A percentile compares a stretch with the other conserved stretches of the same genome.
phyloP scores from a whole-genome alignment of 2,888 invertebrate species.

The Oxycera nigricornis region DNA sequence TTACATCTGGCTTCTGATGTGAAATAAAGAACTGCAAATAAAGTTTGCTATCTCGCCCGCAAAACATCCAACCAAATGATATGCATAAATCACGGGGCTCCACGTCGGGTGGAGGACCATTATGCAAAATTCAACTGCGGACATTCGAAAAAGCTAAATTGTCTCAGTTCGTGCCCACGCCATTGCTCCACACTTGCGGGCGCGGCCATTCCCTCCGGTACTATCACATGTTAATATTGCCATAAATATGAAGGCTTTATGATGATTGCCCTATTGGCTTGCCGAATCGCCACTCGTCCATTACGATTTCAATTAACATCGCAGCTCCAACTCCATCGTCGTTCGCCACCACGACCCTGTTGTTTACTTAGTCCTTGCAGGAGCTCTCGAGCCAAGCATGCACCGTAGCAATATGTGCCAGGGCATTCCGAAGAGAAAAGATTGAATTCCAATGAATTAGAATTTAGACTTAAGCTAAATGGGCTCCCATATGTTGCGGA shows the following conservation, averaged over 20 bases:
- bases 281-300: slow-evolving; percentile 34
- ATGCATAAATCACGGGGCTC: slow-evolving; percentile 28
- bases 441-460: slow-evolving; percentile 36
- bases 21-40: not conserved
- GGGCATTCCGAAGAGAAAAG: slow-evolving; percentile 14
- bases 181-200: slow-evolving; percentile 21
- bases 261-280: slow-evolving; percentile 34
- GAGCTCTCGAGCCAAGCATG: not conserved
- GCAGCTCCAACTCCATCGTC: slow-evolving; percentile 13
- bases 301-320: slow-evolving; percentile 37
- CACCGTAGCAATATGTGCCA: not conserved
- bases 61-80: slow-evolving; percentile 21
- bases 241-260: slow-evolving; percentile 40
- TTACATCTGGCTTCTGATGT: not conserved
- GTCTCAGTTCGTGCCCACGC: slow-evolving; percentile 9
- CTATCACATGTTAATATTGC: slow-evolving; percentile 38
- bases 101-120: slow-evolving; percentile 17
- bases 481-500: not conserved
- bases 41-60: slow-evolving; percentile 18
- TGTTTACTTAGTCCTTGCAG: slow-evolving; percentile 11
- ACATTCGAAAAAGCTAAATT: slow-evolving; percentile 10
- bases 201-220: not conserved
- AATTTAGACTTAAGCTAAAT: slow-evolving; percentile 14
- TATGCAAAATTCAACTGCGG: slow-evolving; percentile 31
- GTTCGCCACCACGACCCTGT: not conserved